Conservation (phyloP, 2,888 invertebrate genomes). For the Argynnis bischoffii region DNA sequence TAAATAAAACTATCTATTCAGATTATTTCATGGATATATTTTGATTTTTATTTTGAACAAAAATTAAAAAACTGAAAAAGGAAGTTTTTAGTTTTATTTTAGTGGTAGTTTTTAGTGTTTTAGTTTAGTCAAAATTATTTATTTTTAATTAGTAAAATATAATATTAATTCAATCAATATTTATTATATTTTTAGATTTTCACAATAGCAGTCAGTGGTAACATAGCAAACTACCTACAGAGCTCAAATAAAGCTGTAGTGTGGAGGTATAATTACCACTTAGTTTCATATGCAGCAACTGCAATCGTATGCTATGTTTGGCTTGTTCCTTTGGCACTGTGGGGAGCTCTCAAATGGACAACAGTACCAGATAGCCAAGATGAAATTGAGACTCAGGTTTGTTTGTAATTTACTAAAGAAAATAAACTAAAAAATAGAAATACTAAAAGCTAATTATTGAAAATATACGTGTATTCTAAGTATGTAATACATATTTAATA, state of each 20-base stretch:
- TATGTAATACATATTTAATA: not conserved
- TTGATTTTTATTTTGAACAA: no score
- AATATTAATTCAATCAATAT: not conserved
- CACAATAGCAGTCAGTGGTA: constrained; percentile 96
- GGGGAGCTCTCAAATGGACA: constrained; percentile 93
- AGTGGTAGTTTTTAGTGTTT: no score
- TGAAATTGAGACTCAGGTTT: constrained; percentile 85
- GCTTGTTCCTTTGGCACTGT: constrained; percentile 91
- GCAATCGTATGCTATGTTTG: constrained; percentile 94
- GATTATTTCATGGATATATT: no score
- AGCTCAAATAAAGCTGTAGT: constrained; percentile 85
- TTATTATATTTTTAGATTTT: constrained; percentile 84
- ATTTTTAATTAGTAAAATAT: not conserved
- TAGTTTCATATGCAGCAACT: constrained; percentile 95
- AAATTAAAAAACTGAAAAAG: no score
- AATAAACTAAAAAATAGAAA: no score
- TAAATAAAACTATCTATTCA: no score
- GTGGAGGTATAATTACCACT: constrained; percentile 97
- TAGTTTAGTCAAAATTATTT: no score
- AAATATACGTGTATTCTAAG: not conserved
- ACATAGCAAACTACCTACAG: constrained; percentile 94
- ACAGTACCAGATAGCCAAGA: constrained; percentile 81
- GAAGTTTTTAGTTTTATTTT: no score
- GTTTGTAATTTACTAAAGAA: not conserved
- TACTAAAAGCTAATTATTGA: no score